Percentiles rank a stretch among this genome's conserved stretches.
phyloP scores from a whole-genome alignment of 92 coral and sea anemone genomes.

The Epizoanthus scotinus region DNA sequence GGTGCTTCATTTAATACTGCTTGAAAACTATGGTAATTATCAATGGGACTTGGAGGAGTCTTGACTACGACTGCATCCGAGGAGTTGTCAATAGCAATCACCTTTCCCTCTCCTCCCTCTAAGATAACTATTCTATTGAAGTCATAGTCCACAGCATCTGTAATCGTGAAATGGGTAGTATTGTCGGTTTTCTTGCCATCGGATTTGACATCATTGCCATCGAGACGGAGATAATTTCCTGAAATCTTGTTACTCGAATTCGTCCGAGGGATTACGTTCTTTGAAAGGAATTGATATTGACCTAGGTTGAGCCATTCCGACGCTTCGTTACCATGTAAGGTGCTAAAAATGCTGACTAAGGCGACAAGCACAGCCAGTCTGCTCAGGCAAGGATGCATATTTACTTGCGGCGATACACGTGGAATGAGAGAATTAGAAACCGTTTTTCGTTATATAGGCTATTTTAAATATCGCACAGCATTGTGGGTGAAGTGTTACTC shows the following conservation, averaged over 20 bases:
- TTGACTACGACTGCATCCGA: neutral
- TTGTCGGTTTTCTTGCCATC: neutral
- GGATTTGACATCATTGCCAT: neutral
- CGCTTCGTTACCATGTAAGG: neutral
- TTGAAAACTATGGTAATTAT: no score
- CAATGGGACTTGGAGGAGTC: no score
- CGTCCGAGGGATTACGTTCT: neutral
- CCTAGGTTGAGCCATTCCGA: neutral
- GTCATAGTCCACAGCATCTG: neutral
- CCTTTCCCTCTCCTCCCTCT: conserved; percentile 13
- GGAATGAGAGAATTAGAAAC: no score
- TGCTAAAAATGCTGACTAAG: neutral
- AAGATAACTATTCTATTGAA: neutral
- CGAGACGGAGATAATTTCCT: neutral
- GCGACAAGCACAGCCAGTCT: neutral
- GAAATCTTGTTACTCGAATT: no score
- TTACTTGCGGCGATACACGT: neutral
- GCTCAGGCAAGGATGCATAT: neutral
- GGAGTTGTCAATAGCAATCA: conserved; percentile 2
- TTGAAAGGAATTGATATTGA: neutral
- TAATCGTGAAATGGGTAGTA: neutral
- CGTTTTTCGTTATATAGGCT: no score
- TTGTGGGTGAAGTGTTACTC: no score
- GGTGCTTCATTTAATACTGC: no score
- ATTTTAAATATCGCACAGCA: no score